Percentiles rank a stretch among this genome's conserved stretches.
phyloP scores from a whole-genome alignment of 35 echinoderm and acorn worm species.

The Anneissia japonica region DNA sequence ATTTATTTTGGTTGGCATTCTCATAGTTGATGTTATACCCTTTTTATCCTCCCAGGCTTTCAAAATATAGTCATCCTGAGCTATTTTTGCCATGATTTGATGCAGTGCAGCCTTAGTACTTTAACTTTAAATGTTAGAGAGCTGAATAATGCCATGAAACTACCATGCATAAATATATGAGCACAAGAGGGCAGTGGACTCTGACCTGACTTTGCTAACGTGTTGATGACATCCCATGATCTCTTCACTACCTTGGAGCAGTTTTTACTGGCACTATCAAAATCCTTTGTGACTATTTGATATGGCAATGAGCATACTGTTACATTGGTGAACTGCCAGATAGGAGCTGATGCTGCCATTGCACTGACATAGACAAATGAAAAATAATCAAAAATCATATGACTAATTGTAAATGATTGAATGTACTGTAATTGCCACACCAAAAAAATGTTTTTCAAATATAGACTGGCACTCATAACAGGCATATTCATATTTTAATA shows the following conservation, averaged over 20 bases:
- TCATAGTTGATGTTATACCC: too few species aligned
- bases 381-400: not conserved
- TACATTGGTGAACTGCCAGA: slow-evolving; percentile 82
- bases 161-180: not conserved
- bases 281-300: slow-evolving; percentile 72
- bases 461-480: too few species aligned
- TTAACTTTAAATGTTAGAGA: too few species aligned
- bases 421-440: too few species aligned
- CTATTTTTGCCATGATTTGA: too few species aligned
- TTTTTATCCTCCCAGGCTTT: too few species aligned
- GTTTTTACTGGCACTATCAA: slow-evolving; percentile 34
- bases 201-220: slow-evolving; percentile 62
- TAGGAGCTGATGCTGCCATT: slow-evolving; percentile 74
- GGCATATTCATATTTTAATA: too few species aligned
- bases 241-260: slow-evolving; percentile 44
- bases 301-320: slow-evolving; percentile 31
- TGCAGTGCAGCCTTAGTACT: too few species aligned
- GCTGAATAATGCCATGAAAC: not conserved
- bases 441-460: too few species aligned
- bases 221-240: slow-evolving; percentile 65
- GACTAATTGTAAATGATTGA: not conserved
- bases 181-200: not conserved
- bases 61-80: too few species aligned
- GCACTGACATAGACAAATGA: slow-evolving; percentile 31
- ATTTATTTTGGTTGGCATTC: too few species aligned